These are phyloP conservation scores for Eubucco bourcierii DNA, from an alignment of 2,113 vertebrate species.

Conservation along the genomic window DNA sequence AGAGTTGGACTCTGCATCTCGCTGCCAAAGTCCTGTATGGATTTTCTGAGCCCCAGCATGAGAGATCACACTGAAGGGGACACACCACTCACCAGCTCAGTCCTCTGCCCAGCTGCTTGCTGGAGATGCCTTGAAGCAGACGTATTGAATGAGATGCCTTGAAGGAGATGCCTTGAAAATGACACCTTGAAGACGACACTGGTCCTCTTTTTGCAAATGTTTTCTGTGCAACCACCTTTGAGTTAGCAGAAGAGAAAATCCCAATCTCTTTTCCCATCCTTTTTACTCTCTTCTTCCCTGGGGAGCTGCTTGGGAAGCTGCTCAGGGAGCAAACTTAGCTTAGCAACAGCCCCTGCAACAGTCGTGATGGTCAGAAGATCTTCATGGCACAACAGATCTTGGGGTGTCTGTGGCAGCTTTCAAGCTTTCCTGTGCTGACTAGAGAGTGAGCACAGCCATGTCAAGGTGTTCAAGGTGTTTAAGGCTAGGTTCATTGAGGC, in stretches of 20 bases:
- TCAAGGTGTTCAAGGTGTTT: too few species aligned
- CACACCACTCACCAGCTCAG: background rate
- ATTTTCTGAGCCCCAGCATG: background rate
- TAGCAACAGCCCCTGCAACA: background rate
- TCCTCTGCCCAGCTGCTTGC: accelerated
- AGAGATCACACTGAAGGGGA: background rate
- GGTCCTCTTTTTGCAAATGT: background rate
- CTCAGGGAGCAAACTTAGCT: background rate
- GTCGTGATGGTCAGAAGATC: too few species aligned
- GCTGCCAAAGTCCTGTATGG: accelerated
- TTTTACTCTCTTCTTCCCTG: background rate
- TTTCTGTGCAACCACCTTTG: background rate
- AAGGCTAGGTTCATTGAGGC: too few species aligned
- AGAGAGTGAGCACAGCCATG: background rate
- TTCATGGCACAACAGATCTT: background rate
- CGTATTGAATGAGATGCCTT: background rate
- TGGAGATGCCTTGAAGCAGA: background rate
- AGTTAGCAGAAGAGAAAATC: background rate
- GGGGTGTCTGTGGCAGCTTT: background rate
- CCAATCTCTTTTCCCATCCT: background rate
- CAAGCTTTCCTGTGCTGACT: background rate
- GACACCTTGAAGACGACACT: background rate
- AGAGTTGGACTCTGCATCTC: accelerated
- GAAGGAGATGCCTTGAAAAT: background rate
- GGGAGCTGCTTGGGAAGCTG: background rate